Conservation (phyloP, 2,888 invertebrate genomes). For the Hanleya hanleyi region DNA sequence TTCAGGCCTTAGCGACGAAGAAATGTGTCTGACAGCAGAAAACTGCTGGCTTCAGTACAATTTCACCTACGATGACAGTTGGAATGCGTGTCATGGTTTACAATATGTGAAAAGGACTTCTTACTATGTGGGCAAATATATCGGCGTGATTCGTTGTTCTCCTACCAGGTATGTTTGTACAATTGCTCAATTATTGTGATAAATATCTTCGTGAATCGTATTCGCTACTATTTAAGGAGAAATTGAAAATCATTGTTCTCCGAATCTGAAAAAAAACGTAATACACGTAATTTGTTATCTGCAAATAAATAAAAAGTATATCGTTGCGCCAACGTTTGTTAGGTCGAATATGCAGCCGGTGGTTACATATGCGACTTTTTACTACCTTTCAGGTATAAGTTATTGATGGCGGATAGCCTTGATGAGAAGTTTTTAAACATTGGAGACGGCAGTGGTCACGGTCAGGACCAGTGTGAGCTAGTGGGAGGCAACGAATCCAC, state of each 20-base stretch:
- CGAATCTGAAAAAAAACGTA: too few species aligned
- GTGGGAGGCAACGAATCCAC: not conserved
- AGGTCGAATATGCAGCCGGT: too few species aligned
- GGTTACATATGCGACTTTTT: too few species aligned
- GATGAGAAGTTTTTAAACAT: not conserved
- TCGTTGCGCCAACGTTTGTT: too few species aligned
- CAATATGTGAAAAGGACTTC: not conserved
- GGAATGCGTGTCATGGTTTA: conserved; percentile 4
- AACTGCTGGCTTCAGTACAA: conserved; percentile 5
- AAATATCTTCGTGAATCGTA: too few species aligned
- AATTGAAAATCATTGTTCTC: too few species aligned
- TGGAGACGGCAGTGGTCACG: conserved; percentile 11
- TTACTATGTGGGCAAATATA: not conserved
- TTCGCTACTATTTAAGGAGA: too few species aligned
- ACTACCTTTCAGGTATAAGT: not conserved
- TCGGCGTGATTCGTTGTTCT: conserved; percentile 2
- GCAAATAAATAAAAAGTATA: too few species aligned
- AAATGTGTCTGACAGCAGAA: not conserved
- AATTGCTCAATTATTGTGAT: too few species aligned
- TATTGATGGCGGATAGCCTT: not conserved
- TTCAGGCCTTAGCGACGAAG: too few species aligned
- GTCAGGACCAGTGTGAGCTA: conserved; percentile 12
- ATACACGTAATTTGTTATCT: too few species aligned
- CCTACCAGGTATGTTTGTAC: too few species aligned
- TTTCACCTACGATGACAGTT: not conserved